Evolutionary conservation across 2,113 vertebrate species (phyloP), one percentile per base, ranked within the genome.

Genomic region (Sula dactylatra): DNA sequence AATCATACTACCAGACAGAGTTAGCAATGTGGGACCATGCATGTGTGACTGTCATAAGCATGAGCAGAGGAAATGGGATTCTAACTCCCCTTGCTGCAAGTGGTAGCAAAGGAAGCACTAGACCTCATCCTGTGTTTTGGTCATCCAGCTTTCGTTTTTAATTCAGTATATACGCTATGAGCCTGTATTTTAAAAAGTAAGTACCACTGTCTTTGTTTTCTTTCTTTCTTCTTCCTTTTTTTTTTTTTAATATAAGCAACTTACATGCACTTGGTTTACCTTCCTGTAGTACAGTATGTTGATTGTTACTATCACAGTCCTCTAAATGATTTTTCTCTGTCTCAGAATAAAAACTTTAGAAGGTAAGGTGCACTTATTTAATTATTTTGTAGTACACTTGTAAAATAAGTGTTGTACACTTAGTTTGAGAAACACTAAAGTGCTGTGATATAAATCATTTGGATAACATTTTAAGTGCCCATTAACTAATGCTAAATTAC

Each of bases 181-280:
- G 94, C 97, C 98, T 97, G 97, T 98, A 96, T 94, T 95, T 97
- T 95, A 91, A 97, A 97, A 98, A 98, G 98, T 98, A 98, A 98
- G 98, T 98, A 98, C 96, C 93, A 4, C 91, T 93, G 95, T 95
- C 95, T 97, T 97, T 97, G 83, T 96, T 98, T 97, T 84, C 90
- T 97, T 90, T 93, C 86, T 88, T 88, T 72, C 64, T 54, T 85
- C 20, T 66, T 91, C 8, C 40, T 58, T 84, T 90, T 82, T 77
- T 81, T 80, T 72, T 45, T 14, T 71, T 82, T 40, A 81, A 42
- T 95, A 94, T 8, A 49, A 96, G 38, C 88, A 90, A 91, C 74
- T 97, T 93, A 45, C 94, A 96, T 96, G 58, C 88, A 90, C 78
- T 82, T 94, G 96, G 79, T 89, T 91, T 95, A 88, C 96, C 47